Conservation (phyloP, 2,113 vertebrate genomes). For the Alouatta palliata region DNA sequence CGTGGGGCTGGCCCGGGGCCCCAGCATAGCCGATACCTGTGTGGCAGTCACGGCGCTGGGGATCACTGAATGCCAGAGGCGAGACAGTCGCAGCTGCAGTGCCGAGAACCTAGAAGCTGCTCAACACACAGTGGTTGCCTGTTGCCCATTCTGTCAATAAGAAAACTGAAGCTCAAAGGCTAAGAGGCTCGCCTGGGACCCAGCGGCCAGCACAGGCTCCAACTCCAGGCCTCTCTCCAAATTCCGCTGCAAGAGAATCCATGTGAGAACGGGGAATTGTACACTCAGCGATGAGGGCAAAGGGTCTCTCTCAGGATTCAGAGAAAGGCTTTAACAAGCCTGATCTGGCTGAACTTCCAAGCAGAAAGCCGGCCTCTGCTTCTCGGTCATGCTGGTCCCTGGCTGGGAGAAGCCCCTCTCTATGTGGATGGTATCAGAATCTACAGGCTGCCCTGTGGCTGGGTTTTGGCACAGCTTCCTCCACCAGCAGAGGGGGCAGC, state of each 20-base stretch:
- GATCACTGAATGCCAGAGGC: too few relatives aligned
- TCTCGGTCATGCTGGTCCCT: not conserved
- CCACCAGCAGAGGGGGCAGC: not conserved
- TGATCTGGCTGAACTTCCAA: not conserved
- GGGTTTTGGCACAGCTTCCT: not conserved
- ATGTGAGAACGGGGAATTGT: not conserved
- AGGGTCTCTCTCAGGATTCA: not conserved
- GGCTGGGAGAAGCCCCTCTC: not conserved
- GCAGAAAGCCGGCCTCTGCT: not conserved
- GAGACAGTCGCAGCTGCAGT: fast-evolving
- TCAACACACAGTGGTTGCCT: not conserved
- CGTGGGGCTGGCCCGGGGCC: too few relatives aligned
- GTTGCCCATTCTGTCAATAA: not conserved
- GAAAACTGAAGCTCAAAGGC: not conserved
- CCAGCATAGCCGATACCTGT: fast-evolving
- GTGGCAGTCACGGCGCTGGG: not conserved
- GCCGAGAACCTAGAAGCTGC: not conserved
- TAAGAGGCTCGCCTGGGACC: not conserved
- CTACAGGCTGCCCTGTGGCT: not conserved
- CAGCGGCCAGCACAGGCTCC: not conserved
- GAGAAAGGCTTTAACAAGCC: not conserved
- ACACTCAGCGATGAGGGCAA: not conserved
- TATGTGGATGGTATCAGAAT: not conserved
- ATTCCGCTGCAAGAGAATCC: not conserved
- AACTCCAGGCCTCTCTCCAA: not conserved